Evolutionary conservation across 53 echinoderm and acorn worm genomes (phyloP).

Genomic region (Hippasteria phrygiana): DNA sequence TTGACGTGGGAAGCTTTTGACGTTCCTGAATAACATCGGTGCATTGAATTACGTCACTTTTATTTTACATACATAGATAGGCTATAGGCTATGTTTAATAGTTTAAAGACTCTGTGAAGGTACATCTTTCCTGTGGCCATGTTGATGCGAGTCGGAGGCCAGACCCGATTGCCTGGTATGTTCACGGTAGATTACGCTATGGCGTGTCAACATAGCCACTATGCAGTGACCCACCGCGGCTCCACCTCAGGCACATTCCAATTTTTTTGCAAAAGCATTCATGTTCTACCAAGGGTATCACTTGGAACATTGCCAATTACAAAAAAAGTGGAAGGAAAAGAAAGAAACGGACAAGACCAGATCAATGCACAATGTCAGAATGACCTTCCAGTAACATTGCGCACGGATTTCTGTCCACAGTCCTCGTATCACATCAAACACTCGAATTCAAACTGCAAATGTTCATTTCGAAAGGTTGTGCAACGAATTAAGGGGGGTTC

Average conservation of each 20-base stretch:
- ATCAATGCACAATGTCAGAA: not conserved
- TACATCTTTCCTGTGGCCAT: no score
- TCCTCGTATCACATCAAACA: no score
- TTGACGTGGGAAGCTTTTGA: no score
- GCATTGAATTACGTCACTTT: no score
- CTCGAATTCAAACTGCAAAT: not conserved
- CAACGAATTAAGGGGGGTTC: not conserved
- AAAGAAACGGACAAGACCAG: not conserved
- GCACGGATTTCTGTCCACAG: not conserved
- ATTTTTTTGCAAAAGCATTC: no score
- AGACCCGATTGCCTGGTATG: not conserved
- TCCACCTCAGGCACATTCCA: no score
- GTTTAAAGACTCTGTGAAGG: not conserved
- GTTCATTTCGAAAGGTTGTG: not conserved
- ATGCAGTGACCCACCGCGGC: not conserved
- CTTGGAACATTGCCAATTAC: constrained; percentile 14
- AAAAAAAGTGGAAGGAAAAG: not conserved
- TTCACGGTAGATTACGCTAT: constrained; percentile 19
- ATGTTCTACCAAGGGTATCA: not conserved
- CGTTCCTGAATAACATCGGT: no score
- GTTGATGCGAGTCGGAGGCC: constrained; percentile 18
- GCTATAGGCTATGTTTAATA: not conserved
- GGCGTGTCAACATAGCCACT: not conserved
- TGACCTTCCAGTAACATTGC: not conserved
- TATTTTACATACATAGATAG: not conserved